Evolutionary conservation across 2,888 invertebrate genomes (phyloP), one percentile per base, ranked within the genome.

Genomic region (Odontothrips loti): DNA sequence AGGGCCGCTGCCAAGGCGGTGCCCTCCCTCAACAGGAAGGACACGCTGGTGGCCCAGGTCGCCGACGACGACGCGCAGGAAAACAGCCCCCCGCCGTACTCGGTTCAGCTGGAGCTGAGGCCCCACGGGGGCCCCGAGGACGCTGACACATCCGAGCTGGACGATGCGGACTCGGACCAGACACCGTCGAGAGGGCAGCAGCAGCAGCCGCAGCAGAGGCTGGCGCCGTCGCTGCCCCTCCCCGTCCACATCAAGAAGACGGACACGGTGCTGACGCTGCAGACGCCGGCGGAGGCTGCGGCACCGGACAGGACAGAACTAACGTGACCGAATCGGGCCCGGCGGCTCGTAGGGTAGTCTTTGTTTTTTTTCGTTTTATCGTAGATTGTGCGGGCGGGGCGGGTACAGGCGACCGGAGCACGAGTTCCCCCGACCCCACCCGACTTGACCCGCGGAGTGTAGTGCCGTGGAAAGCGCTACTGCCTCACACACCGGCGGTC

Each of bases 171-270:
- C 58, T 17, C 10, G 15, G 17, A 17, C 34, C 34, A n/a, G 58
- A 58, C 58, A 0, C 15, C 58, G 58, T 6, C 17, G 58, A 58
- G 58, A 58, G 4, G 17, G 58, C 34, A n/a, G 51, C 51, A 6
- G 68, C 68, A 23, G 68, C n/a, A 27, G 3, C 68, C 68, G 9
- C 68, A 68, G 68, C 68, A 68, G 68, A 23, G 68, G 68, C 68
- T 75, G 27, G 12, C 68, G 11, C 10, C 68, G 68, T 23, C 68
- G 68, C 68, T 75, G 1, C 68, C 68, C 27, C 23, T 75, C 23
- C 68, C 68, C 68, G 27, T 75, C 27, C 68, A 75, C 68, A 75
- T 75, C 6, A 75, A 75, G 68, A 75, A 75, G 68, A 75, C 68
- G 27, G 68, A 75, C 68, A 75, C 68, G 11, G 68, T 75, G 11